Evolutionary conservation across 2,113 vertebrate genomes (phyloP), one percentile per base, ranked within the genome.

Genomic region (Rhegmatorhina hoffmannsi): DNA sequence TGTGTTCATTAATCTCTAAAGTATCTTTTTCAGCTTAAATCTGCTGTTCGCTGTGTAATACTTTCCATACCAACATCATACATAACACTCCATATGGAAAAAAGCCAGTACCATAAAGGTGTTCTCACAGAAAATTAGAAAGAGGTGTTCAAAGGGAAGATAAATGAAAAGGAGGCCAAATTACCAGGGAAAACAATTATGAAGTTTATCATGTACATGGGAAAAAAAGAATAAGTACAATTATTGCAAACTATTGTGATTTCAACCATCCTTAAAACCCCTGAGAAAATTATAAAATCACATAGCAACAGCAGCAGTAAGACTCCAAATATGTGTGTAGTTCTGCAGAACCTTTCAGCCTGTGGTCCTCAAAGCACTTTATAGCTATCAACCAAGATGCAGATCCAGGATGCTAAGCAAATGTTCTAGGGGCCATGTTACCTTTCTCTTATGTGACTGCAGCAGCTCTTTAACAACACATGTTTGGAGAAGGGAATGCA

Each of bases 21-120:
- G 33, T 73, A 73, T 92, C 84, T 95, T 92, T 86, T 91, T 85
- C 59, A 91, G 69, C 55, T 86, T 58, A 76, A 92, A 87, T 85
- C 82, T 85, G 50, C 49, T 92, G 47, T 92, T 95, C 93, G 64
- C 78, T 33, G 2, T 60, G 17, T 95, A 95, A 91, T 93, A 80
- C 43, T 95, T 94, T 93, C 91, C 90, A 95, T 90, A 93, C 70
- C 85, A 84, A 66, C 29, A 74, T 82, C 40, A 43, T 43, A 76
- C 15, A 28, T 69, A 94, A 64, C 75, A 84, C 70, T 87, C 63
- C 82, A 76, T 64, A 58, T 63, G 77, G 88, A 80, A 78, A 84
- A 80, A 90, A 68, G 25, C n/a, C 79, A 77, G 64, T n/a, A 60
- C 33, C 67, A 90, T 49, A 94, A 93, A 93, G 59, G 80, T 92